Conservation (phyloP, 1,140 invertebrate species). For the Stegodyphus dumicola region DNA sequence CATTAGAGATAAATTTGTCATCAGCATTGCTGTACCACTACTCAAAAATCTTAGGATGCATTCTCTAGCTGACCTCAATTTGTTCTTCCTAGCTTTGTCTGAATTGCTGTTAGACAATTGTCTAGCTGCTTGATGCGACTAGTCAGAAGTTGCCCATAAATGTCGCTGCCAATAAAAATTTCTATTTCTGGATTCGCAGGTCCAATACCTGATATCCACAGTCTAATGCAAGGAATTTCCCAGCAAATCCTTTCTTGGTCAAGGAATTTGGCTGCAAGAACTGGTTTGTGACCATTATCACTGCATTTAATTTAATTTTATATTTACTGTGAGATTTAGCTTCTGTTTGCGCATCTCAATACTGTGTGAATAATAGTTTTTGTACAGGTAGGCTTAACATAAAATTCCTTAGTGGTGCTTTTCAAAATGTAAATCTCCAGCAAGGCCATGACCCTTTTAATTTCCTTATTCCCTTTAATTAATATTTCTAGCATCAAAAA, state of each 20-base stretch:
- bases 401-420: too few relatives aligned
- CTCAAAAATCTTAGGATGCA: too few relatives aligned
- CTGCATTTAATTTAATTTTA: neutral
- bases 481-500: neutral
- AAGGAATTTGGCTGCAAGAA: neutral
- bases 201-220: neutral
- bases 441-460: neutral
- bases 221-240: conserved; percentile 1
- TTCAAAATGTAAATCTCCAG: conserved; percentile 13
- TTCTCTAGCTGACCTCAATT: too few relatives aligned
- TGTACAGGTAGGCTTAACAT: neutral
- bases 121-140: too few relatives aligned
- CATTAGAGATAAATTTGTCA: too few relatives aligned
- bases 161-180: neutral
- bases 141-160: too few relatives aligned
- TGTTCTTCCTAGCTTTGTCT: too few relatives aligned
- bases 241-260: neutral
- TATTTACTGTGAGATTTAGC: too few relatives aligned
- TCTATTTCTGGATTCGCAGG: neutral
- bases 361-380: conserved; percentile 5
- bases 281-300: neutral
- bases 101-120: too few relatives aligned
- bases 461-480: neutral
- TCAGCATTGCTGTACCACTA: too few relatives aligned
- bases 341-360: too few relatives aligned